phyloP scores from a whole-genome alignment of 2,113 vertebrate genomes.

The Melanerpes formicivorus region DNA sequence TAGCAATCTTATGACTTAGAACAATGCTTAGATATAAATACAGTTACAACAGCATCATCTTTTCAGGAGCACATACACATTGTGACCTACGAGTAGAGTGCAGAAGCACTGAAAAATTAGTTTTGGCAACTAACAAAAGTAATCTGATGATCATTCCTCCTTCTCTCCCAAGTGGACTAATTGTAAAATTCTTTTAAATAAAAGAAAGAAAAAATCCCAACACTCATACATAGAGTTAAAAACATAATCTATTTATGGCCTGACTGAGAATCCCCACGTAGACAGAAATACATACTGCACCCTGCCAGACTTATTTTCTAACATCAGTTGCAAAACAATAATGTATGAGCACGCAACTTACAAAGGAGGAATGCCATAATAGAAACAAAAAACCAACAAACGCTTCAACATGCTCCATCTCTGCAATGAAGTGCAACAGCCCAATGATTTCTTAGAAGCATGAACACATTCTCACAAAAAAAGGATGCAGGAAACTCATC shows the following conservation, averaged over 20 bases:
- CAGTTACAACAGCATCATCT: not conserved
- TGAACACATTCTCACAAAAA: not conserved
- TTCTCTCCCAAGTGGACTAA: not conserved
- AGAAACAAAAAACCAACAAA: not conserved
- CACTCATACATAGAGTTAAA: not conserved
- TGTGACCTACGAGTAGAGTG: not conserved
- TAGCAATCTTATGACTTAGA: not conserved
- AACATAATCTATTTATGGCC: not conserved
- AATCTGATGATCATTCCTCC: not conserved
- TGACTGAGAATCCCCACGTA: not conserved
- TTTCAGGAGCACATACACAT: not conserved
- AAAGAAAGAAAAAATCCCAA: not conserved
- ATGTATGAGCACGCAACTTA: not conserved
- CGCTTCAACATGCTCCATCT: not conserved
- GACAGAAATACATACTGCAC: not conserved
- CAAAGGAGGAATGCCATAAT: fast-evolving
- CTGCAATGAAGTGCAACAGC: not conserved
- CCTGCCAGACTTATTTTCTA: not conserved
- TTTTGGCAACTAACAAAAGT: not conserved
- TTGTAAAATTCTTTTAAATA: not conserved
- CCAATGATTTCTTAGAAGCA: not conserved
- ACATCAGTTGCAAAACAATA: not conserved
- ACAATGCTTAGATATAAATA: not conserved
- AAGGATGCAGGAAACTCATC: not conserved
- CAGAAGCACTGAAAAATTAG: not conserved